Evolutionary conservation across 2,113 vertebrate species (phyloP).

Genomic region (Nycticebus coucang): DNA sequence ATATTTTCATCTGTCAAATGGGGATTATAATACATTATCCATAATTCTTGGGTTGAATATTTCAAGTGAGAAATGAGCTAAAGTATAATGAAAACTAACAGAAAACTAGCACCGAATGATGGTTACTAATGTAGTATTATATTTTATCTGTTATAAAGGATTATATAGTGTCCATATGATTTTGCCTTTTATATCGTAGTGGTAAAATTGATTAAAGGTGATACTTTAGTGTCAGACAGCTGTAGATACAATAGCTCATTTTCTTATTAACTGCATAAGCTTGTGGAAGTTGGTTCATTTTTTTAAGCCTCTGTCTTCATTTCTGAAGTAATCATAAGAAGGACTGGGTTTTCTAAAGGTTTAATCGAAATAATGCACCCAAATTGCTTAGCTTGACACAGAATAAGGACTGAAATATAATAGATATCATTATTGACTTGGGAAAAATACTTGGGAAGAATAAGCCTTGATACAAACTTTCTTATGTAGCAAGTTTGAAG

Average conservation of each 20-base stretch:
- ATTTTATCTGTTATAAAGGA: not conserved
- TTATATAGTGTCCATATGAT: not conserved
- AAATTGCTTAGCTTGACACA: not conserved
- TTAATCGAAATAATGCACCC: not conserved
- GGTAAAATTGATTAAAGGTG: not conserved
- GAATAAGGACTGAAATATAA: not conserved
- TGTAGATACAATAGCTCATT: not conserved
- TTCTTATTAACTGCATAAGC: not conserved
- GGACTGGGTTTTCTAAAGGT: not conserved
- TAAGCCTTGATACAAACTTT: not conserved
- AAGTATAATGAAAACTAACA: not conserved
- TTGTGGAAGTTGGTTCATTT: not conserved
- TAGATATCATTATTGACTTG: not conserved
- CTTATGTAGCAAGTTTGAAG: not conserved
- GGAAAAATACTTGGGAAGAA: not conserved
- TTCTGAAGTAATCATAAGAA: not conserved
- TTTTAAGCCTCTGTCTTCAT: not conserved
- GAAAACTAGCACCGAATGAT: not conserved
- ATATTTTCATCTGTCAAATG: not conserved
- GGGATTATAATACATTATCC: not conserved
- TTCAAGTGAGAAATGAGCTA: not conserved
- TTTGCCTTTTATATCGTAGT: not conserved
- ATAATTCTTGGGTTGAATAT: not conserved
- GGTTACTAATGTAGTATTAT: not conserved
- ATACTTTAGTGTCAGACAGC: not conserved